Conservation (phyloP, 2,888 invertebrate genomes). For the Blomia tropicalis region DNA sequence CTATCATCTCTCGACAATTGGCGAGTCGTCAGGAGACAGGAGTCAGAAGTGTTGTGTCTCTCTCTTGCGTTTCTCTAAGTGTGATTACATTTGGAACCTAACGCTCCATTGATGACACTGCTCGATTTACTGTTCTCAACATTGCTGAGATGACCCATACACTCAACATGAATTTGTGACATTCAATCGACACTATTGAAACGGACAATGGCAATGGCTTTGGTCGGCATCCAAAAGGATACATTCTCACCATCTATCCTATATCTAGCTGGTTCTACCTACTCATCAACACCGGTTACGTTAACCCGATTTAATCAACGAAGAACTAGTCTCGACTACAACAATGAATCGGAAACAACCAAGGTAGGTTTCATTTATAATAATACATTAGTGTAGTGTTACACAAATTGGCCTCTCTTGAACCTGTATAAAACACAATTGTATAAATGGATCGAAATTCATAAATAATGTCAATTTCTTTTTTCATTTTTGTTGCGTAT, state of each 20-base stretch:
- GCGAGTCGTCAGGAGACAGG: no score
- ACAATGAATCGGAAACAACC: constrained; percentile 16
- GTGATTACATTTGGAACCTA: no score
- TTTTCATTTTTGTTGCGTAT: background rate
- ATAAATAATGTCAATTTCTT: background rate
- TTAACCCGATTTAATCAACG: constrained; percentile 23
- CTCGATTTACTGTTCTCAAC: no score
- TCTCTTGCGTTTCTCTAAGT: no score
- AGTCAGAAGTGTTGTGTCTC: no score
- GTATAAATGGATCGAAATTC: background rate
- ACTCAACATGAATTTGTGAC: no score
- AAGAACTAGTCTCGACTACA: constrained; percentile 24
- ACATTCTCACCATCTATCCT: background rate
- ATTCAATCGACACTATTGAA: no score
- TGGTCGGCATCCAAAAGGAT: constrained; percentile 5
- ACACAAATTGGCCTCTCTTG: background rate
- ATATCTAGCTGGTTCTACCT: background rate
- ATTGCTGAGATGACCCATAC: no score
- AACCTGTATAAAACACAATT: no score
- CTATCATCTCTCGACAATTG: background rate
- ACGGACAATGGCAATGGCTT: background rate
- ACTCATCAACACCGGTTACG: constrained; percentile 21
- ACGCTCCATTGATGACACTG: no score
- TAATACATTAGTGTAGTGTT: background rate
- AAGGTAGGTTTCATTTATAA: constrained; percentile 20